Evolutionary conservation across 1,140 invertebrate species (phyloP).

Genomic region (Drosophila yakuba): DNA sequence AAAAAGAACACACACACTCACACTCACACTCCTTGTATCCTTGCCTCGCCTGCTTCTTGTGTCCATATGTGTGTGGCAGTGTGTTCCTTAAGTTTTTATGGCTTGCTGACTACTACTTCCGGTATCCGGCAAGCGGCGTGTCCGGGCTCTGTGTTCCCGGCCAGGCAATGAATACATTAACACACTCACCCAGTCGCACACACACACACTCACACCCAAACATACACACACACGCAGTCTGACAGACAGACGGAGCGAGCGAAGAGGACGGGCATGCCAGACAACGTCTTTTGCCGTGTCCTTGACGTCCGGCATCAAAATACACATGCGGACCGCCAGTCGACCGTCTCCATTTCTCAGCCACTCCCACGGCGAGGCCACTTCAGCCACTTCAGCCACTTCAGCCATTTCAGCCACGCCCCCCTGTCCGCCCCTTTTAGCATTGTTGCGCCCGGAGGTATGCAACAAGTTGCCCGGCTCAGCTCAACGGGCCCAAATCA

Average conservation of each 20-base stretch:
- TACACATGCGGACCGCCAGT: constrained; percentile 41
- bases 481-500: constrained; percentile 53
- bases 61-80: constrained; percentile 5
- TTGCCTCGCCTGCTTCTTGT: constrained; percentile 4
- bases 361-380: neutral
- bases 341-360: constrained; percentile 5
- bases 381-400: constrained; percentile 3
- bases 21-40: constrained; percentile 3
- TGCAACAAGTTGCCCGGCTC: constrained; percentile 65
- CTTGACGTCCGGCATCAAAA: constrained; percentile 63
- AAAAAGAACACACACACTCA: constrained; percentile 42
- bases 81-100: constrained; percentile 80
- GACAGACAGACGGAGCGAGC: constrained; percentile 13
- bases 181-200: constrained; percentile 58
- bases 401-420: constrained; percentile 5
- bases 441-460: constrained; percentile 43
- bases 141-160: constrained; percentile 20
- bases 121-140: constrained; percentile 46
- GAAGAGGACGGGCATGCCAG: neutral
- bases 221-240: constrained; percentile 2
- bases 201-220: constrained; percentile 1
- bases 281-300: constrained; percentile 45
- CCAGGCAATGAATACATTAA: constrained; percentile 78
- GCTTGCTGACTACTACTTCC: constrained; percentile 83
- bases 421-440: constrained; percentile 9